Conservation (phyloP, 2,888 invertebrate genomes). For the Trichogramma dendrolimi region DNA sequence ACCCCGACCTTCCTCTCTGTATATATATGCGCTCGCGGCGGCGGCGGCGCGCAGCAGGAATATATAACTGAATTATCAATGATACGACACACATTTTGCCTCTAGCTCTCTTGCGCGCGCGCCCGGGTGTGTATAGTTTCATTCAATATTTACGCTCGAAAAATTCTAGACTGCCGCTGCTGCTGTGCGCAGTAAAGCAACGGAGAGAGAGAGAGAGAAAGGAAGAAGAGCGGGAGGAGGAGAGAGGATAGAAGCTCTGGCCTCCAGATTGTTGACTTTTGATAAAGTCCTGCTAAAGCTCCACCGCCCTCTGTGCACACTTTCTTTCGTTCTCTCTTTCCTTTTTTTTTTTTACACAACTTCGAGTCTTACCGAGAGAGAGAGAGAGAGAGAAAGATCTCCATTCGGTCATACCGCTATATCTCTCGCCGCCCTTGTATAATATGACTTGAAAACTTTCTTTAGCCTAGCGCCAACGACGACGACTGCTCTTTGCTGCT, state of each 20-base stretch:
- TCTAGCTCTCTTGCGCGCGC: neutral
- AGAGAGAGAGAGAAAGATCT: neutral
- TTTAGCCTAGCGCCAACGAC: neutral
- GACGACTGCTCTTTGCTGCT: neutral
- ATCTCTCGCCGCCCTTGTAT: neutral
- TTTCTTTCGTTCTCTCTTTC: neutral
- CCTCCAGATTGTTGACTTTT: conserved; percentile 7
- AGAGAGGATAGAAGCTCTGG: neutral
- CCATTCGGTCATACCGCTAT: neutral
- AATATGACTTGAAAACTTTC: conserved; percentile 11
- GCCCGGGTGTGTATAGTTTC: neutral
- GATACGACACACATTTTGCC: neutral
- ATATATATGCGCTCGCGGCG: too few relatives aligned
- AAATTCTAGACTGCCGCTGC: neutral
- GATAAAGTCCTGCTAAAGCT: neutral
- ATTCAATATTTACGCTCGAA: conserved; percentile 16
- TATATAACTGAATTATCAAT: conserved; percentile 9
- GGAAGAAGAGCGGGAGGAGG: neutral
- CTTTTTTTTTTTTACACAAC: neutral
- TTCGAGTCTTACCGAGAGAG: neutral
- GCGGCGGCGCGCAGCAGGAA: too few relatives aligned
- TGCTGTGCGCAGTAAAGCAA: neutral
- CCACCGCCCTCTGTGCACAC: neutral
- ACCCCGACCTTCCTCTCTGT: too few relatives aligned
- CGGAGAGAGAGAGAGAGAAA: neutral